Conservation (phyloP, 2,113 vertebrate genomes). For the western clawed frog (Xenopus tropicalis) region UCB_Xtro_10.0 CM004451.2:52211501-52212000, state of each 20-base stretch:
- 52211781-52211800: conserved; percentile 2
- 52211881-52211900: not conserved
- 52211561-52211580: conserved; percentile 80
- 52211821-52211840: not conserved
- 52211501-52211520: conserved; percentile 88
- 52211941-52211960: too few relatives aligned
- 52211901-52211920: not conserved
- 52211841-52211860: conserved; percentile 3
- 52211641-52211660: conserved; percentile 92
- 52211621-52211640: conserved; percentile 93
- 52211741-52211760: conserved; percentile 92
- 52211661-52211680: conserved; percentile 93
- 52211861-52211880: not conserved
- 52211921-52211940: not conserved
- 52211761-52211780: not conserved
- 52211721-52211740: conserved; percentile 85
- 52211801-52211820: too few relatives aligned
- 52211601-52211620: conserved; percentile 85
- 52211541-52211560: conserved; percentile 87
- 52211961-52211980: too few relatives aligned
- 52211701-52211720: conserved; percentile 84
- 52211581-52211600: conserved; percentile 68
- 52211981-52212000: too few relatives aligned
- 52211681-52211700: conserved; percentile 89
- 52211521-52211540: conserved; percentile 82